These are phyloP conservation scores for Staurois parvus DNA, from an alignment of 2,797 vertebrate genomes.

Conservation along the genomic window DNA sequence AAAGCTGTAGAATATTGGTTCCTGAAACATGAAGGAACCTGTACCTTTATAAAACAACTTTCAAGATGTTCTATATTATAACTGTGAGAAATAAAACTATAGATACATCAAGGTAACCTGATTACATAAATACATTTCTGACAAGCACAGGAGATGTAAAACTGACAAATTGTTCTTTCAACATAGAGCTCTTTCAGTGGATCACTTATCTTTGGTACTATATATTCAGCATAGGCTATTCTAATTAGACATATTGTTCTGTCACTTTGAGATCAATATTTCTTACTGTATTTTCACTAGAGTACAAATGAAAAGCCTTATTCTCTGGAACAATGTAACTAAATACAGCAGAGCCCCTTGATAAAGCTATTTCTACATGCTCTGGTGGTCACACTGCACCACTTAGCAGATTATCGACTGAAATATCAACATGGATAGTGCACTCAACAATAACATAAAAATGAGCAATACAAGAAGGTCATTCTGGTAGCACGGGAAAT, in stretches of 20 bases:
- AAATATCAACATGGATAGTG: slow-evolving; percentile 41
- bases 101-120: background rate
- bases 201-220: background rate
- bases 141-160: slow-evolving; percentile 11
- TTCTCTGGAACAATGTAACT: slow-evolving; percentile 24
- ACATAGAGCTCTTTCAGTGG: slow-evolving; percentile 8
- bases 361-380: slow-evolving; percentile 37
- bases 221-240: background rate
- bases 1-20: background rate
- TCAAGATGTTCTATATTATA: background rate
- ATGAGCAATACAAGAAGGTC: slow-evolving; percentile 19
- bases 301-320: slow-evolving; percentile 23
- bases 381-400: slow-evolving; percentile 30
- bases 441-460: slow-evolving; percentile 18
- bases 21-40: background rate
- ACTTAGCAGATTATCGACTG: slow-evolving; percentile 52
- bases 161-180: slow-evolving; percentile 23
- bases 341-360: background rate
- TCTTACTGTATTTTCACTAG: slow-evolving; percentile 41
- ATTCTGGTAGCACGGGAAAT: background rate
- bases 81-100: background rate
- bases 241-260: slow-evolving; percentile 37
- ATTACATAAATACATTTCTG: background rate
- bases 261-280: slow-evolving; percentile 46
- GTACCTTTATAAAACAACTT: background rate